Conservation (phyloP, 2,113 vertebrate species). For the Alethe diademata region DNA sequence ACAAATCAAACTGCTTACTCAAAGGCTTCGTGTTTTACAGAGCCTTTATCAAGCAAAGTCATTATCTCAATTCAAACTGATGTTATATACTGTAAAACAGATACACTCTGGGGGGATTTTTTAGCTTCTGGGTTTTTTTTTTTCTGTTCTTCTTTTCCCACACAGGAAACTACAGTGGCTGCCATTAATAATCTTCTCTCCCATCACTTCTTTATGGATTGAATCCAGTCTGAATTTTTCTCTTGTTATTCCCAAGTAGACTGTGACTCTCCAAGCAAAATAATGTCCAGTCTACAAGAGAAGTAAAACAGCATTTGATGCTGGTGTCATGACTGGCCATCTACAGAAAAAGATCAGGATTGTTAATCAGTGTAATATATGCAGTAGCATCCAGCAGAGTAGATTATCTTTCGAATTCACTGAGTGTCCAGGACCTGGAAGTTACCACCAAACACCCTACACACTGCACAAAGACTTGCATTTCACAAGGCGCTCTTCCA, state of each 20-base stretch:
- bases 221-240: background rate
- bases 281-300: background rate
- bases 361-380: background rate
- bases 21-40: background rate
- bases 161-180: background rate
- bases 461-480: background rate
- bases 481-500: background rate
- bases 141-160: background rate
- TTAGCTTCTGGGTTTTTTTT: fast-evolving
- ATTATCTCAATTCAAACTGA: background rate
- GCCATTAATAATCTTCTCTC: background rate
- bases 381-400: background rate
- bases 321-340: background rate
- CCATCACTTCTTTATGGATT: background rate
- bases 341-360: background rate
- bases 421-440: background rate
- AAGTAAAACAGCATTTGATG: background rate
- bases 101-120: background rate
- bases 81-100: background rate
- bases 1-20: background rate
- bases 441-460: background rate
- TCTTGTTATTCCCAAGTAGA: background rate
- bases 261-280: background rate
- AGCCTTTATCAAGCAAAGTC: background rate
- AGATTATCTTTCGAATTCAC: background rate